A percentile compares a stretch with the other conserved stretches of the same genome.
Evolutionary conservation across 2,888 invertebrate species (phyloP).

Genomic region (Harpalus rubripes): DNA sequence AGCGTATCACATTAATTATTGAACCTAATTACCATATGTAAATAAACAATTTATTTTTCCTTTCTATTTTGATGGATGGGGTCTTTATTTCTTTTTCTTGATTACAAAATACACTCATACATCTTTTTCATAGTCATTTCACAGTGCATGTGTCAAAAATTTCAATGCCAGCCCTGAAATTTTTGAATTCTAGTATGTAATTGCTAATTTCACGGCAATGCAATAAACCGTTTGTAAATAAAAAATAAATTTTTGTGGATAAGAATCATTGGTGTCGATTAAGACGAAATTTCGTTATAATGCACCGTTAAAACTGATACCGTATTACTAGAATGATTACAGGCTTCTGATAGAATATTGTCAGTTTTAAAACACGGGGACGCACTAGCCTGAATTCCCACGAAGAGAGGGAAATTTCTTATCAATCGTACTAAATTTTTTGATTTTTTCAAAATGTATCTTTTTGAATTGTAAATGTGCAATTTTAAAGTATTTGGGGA

Average conservation of each 20-base stretch:
- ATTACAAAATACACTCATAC: conserved; percentile 20
- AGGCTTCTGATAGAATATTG: conserved; percentile 46
- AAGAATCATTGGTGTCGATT: conserved; percentile 12
- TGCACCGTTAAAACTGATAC: conserved; percentile 53
- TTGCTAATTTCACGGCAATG: conserved; percentile 27
- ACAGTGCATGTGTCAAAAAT: conserved; percentile 31
- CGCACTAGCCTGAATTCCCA: not conserved
- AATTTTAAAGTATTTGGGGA: too few relatives aligned
- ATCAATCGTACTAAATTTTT: too few relatives aligned
- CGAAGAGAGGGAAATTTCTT: too few relatives aligned
- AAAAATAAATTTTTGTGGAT: conserved; percentile 32
- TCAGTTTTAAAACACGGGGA: not conserved
- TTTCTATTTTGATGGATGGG: conserved; percentile 4
- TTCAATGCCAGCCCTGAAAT: conserved; percentile 10
- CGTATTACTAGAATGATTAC: conserved; percentile 32
- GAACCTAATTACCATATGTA: conserved; percentile 31
- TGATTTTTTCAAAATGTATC: too few relatives aligned
- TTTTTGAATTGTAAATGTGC: too few relatives aligned
- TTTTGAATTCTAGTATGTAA: conserved; percentile 27
- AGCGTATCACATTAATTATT: conserved; percentile 35
- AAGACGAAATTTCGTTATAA: conserved; percentile 46
- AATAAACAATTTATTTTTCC: conserved; percentile 28
- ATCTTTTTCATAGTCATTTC: not conserved
- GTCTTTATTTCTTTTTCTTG: conserved; percentile 6
- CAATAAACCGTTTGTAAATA: conserved; percentile 25